Conservation (phyloP, 2,797 vertebrate genomes). For the Enteromius thamalakanensis region DNA sequence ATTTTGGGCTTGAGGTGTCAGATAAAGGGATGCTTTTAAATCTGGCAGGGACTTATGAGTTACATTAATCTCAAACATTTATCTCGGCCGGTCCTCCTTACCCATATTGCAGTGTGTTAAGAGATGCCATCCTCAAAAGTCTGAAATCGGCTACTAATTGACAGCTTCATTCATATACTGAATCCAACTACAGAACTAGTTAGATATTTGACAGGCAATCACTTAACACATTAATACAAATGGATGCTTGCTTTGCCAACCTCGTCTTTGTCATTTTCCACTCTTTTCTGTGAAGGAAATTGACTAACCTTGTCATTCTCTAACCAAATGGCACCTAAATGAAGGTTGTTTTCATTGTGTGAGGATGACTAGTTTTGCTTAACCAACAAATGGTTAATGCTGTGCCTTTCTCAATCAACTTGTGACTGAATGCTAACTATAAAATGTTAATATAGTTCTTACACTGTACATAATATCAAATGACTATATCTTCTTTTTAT, state of each 20-base stretch:
- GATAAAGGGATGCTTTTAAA: not conserved
- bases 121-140: not conserved
- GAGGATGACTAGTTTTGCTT: conserved; percentile 31
- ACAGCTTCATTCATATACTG: not conserved
- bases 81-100: not conserved
- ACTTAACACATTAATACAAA: not conserved
- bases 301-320: conserved; percentile 13
- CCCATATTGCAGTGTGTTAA: conserved; percentile 6
- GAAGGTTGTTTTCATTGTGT: not conserved
- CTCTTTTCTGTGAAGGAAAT: conserved; percentile 9
- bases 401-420: conserved; percentile 61
- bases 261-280: not conserved
- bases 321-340: conserved; percentile 11
- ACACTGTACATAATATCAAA: conserved; percentile 51
- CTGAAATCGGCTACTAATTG: not conserved
- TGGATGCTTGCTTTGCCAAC: conserved; percentile 5
- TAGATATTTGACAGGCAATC: not conserved
- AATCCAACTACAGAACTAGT: not conserved
- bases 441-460: conserved; percentile 44
- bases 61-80: conserved; percentile 1
- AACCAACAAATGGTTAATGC: conserved; percentile 54
- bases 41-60: conserved; percentile 6
- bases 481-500: conserved; percentile 40
- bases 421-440: conserved; percentile 58
- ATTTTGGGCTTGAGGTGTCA: not conserved